Conservation (phyloP, 2,113 vertebrate genomes). For the Tiliqua scincoides region DNA sequence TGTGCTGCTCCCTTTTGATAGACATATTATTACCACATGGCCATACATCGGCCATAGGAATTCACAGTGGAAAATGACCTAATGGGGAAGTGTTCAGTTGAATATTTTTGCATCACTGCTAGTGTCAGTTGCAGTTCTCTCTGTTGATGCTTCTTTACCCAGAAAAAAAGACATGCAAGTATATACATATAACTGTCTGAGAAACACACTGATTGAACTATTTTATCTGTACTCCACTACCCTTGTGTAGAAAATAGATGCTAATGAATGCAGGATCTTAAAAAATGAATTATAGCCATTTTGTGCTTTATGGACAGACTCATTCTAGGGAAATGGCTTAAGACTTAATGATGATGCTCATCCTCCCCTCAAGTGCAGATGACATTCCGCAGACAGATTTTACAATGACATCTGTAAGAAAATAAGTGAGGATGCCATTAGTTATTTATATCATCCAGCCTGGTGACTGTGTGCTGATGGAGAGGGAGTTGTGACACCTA, state of each 20-base stretch:
- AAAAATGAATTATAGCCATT: conserved; percentile 77
- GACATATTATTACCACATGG: conserved; percentile 15
- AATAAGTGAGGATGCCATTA: conserved; percentile 66
- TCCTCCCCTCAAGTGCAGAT: conserved; percentile 71
- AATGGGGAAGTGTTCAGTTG: conserved; percentile 37
- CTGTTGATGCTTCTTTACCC: conserved; percentile 10
- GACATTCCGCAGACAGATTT: conserved; percentile 71
- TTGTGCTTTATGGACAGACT: conserved; percentile 70
- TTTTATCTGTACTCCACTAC: conserved; percentile 47
- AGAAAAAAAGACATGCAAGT: neutral
- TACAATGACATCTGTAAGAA: conserved; percentile 71
- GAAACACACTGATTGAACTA: conserved; percentile 46
- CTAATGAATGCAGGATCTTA: conserved; percentile 75
- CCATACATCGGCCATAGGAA: conserved; percentile 13
- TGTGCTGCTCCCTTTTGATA: conserved; percentile 48
- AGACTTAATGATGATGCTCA: conserved; percentile 74
- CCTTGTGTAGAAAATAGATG: conserved; percentile 72
- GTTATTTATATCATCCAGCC: conserved; percentile 69
- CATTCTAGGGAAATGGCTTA: conserved; percentile 69
- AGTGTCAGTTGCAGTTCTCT: conserved; percentile 29
- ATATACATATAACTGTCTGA: conserved; percentile 11
- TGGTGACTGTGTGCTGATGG: conserved; percentile 66
- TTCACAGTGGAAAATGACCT: conserved; percentile 44
- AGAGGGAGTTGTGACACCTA: conserved; percentile 52
- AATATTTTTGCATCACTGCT: neutral